Evolutionary conservation across 2,888 invertebrate genomes (phyloP).

Genomic region (Lepetodrilus schrolli): DNA sequence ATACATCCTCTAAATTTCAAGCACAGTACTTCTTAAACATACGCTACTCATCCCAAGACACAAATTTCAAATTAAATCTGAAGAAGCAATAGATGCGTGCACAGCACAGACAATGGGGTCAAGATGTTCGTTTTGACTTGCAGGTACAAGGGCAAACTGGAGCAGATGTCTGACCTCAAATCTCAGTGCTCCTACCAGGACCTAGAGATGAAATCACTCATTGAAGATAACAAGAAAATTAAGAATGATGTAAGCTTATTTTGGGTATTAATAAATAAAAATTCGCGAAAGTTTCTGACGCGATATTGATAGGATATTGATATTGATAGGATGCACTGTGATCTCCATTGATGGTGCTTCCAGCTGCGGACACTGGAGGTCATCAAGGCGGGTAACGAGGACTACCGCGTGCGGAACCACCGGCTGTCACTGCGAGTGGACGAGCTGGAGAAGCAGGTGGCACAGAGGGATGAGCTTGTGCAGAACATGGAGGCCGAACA

Average conservation of each 20-base stretch:
- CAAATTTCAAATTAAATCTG: too few relatives aligned
- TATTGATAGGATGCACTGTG: too few relatives aligned
- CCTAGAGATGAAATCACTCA: background rate
- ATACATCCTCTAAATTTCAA: too few relatives aligned
- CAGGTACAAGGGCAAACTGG: background rate
- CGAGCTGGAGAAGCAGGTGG: slow-evolving; percentile 44
- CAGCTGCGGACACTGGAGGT: slow-evolving; percentile 47
- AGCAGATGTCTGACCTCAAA: slow-evolving; percentile 12
- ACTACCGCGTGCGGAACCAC: slow-evolving; percentile 46
- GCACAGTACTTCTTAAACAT: too few relatives aligned
- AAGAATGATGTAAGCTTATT: slow-evolving; percentile 10
- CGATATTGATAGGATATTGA: too few relatives aligned
- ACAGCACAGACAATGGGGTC: too few relatives aligned
- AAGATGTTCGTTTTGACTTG: background rate
- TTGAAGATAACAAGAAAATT: background rate
- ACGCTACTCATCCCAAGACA: too few relatives aligned
- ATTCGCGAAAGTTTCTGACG: too few relatives aligned
- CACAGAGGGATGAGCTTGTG: slow-evolving; percentile 38
- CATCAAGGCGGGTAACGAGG: slow-evolving; percentile 47
- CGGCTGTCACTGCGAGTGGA: slow-evolving; percentile 41
- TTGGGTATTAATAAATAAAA: too few relatives aligned
- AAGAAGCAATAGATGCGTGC: too few relatives aligned
- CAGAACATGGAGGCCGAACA: slow-evolving; percentile 33
- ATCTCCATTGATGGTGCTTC: background rate
- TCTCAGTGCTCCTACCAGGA: slow-evolving; percentile 1